A percentile compares a stretch with the other conserved stretches of the same genome.
Conservation (phyloP, 2,113 vertebrate species). For the Oreochromis tanganicae region DNA sequence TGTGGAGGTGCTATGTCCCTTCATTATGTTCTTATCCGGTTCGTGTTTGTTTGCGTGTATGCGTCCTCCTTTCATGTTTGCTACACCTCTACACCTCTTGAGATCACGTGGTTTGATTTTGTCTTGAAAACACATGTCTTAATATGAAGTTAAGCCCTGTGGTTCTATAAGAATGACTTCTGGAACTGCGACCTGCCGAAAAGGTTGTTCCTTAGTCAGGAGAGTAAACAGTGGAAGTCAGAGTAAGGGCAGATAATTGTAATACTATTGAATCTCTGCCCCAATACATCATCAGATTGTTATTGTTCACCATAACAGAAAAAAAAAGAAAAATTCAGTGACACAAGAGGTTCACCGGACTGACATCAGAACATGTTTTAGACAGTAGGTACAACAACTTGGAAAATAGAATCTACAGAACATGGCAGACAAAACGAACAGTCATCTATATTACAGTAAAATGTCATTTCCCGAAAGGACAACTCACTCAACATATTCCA, state of each 20-base stretch:
- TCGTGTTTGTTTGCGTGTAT: no score
- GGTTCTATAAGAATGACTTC: neutral
- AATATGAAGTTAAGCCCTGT: neutral
- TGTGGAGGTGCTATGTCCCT: no score
- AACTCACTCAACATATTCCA: constrained; percentile 51
- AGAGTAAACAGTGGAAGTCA: neutral
- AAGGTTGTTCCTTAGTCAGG: neutral
- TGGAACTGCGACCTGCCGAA: neutral
- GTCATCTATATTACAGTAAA: constrained; percentile 35
- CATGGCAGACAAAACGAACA: neutral
- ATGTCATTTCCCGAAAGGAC: constrained; percentile 5
- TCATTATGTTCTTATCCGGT: no score
- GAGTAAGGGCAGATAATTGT: neutral
- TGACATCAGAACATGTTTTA: constrained; percentile 8
- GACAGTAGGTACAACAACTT: constrained; percentile 36
- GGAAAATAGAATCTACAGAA: constrained; percentile 17
- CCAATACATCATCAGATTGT: neutral
- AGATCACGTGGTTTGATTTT: constrained; percentile 11
- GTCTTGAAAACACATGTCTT: neutral
- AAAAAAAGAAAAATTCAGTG: neutral
- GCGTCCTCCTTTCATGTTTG: no score
- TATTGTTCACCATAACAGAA: neutral
- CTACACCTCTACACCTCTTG: no score
- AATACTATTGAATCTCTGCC: neutral
- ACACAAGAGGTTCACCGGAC: constrained; percentile 17